phyloP scores from a whole-genome alignment of 2,888 invertebrate species.

The Dynastes maya region DNA sequence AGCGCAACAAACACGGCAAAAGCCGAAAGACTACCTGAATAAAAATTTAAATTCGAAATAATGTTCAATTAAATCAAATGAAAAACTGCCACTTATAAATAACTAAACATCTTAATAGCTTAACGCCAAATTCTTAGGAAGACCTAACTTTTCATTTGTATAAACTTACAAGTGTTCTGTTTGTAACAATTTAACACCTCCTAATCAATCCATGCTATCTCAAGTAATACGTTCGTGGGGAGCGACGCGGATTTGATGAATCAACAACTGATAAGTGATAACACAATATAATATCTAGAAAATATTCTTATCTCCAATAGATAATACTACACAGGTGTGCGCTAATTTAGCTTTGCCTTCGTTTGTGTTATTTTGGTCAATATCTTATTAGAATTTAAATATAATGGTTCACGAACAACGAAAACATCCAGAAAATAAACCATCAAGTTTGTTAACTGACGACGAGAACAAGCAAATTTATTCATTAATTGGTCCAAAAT shows the following conservation, averaged over 20 bases:
- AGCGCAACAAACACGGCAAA: no score
- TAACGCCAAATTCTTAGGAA: no score
- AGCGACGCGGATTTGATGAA: not conserved
- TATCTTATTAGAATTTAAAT: not conserved
- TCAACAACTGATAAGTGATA: not conserved
- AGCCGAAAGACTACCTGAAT: no score
- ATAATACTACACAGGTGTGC: conserved; percentile 14
- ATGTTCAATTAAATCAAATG: no score
- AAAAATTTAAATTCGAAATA: no score
- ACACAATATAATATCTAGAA: not conserved
- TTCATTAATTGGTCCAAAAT: conserved; percentile 85
- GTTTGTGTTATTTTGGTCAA: no score
- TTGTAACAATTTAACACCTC: no score
- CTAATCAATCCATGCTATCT: not conserved
- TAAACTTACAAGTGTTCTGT: no score
- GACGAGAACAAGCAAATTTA: conserved; percentile 92
- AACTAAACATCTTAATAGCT: no score
- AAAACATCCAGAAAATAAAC: conserved; percentile 28
- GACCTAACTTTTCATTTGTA: no score
- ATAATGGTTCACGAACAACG: conserved; percentile 16
- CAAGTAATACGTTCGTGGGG: not conserved
- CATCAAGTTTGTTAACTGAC: conserved; percentile 74
- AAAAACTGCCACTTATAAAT: no score
- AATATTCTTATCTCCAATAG: conserved; percentile 31
- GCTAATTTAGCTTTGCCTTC: not conserved